Percentiles rank a stretch among this genome's conserved stretches.
Evolutionary conservation across 1,140 invertebrate species (phyloP).

Genomic region (Hormaphis cornu): DNA sequence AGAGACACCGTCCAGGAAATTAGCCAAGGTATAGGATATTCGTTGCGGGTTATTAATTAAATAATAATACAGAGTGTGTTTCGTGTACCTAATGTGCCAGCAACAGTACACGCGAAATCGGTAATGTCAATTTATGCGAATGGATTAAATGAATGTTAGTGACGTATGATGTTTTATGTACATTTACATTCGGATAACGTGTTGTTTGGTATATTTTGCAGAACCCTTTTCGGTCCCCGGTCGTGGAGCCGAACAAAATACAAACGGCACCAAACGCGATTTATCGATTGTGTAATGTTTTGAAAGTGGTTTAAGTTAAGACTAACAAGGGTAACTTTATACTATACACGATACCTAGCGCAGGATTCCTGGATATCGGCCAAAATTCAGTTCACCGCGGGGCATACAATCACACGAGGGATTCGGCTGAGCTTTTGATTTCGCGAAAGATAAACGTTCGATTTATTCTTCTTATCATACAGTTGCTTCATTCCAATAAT

Average conservation of each 20-base stretch:
- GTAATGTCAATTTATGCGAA: too few relatives aligned
- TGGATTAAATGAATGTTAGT: too few relatives aligned
- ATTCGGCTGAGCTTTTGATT: slow-evolving; percentile 19
- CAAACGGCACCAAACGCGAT: background rate
- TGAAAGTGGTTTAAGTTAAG: slow-evolving; percentile 13
- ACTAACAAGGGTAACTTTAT: background rate
- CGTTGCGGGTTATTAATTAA: too few relatives aligned
- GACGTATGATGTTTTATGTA: background rate
- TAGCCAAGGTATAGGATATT: too few relatives aligned
- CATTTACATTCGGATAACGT: too few relatives aligned
- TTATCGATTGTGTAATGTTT: slow-evolving; percentile 18
- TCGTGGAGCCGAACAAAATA: background rate
- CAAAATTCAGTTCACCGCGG: background rate
- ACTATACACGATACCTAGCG: too few relatives aligned
- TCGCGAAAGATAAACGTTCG: background rate
- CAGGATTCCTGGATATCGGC: background rate
- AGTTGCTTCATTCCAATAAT: background rate
- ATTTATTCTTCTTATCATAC: background rate
- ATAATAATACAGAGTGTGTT: too few relatives aligned
- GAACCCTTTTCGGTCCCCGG: background rate
- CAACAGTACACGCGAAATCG: too few relatives aligned
- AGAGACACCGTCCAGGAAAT: background rate
- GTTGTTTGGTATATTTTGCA: background rate
- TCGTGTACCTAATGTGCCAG: background rate
- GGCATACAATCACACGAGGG: slow-evolving; percentile 6